Evolutionary conservation across 2,888 invertebrate genomes (phyloP).

Genomic region (Tenthredo notha): DNA sequence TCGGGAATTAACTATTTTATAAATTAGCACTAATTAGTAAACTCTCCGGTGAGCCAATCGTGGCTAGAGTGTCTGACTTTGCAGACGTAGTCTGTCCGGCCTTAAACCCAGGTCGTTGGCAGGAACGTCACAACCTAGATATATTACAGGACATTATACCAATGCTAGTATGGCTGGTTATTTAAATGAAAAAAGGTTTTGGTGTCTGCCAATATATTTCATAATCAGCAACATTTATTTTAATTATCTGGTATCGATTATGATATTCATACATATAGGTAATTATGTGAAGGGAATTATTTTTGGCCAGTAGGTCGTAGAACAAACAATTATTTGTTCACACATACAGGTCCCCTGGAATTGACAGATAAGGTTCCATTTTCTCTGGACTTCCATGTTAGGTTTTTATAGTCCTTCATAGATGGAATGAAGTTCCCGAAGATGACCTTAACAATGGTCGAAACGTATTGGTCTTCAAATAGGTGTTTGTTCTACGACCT

Average conservation of each 20-base stretch:
- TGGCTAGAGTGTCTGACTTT: too few species aligned
- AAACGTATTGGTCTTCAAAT: not conserved
- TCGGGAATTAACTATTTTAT: too few species aligned
- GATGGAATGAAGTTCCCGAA: not conserved
- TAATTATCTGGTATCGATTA: conserved; percentile 4
- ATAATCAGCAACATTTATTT: conserved; percentile 10
- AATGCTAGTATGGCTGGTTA: too few species aligned
- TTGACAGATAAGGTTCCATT: not conserved
- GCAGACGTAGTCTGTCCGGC: too few species aligned
- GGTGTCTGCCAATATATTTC: conserved; percentile 27
- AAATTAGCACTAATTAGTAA: too few species aligned
- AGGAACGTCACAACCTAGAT: too few species aligned
- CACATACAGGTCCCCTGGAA: not conserved
- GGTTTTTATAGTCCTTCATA: not conserved
- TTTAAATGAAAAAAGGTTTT: not conserved
- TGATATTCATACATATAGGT: conserved; percentile 13
- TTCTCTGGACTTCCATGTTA: not conserved
- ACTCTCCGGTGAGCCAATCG: too few species aligned
- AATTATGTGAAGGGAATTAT: not conserved
- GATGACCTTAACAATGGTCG: not conserved
- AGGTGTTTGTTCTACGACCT: not conserved
- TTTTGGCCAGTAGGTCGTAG: not conserved
- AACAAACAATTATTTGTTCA: not conserved
- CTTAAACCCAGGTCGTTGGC: too few species aligned
- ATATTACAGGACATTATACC: too few species aligned